Percentiles rank a stretch among this genome's conserved stretches.
Conservation (phyloP, 2,888 invertebrate species). For the Elegia similella region DNA sequence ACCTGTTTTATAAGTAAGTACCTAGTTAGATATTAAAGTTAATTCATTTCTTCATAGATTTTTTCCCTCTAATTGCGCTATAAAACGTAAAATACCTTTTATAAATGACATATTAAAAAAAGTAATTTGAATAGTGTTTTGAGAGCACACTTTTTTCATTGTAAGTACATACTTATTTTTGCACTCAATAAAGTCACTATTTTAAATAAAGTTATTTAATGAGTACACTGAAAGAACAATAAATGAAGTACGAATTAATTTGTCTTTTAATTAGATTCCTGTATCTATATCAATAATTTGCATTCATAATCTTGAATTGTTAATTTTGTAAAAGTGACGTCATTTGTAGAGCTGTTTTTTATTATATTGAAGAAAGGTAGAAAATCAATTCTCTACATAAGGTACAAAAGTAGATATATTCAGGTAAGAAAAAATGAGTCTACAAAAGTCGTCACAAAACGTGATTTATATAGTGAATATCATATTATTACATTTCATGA, state of each 20-base stretch:
- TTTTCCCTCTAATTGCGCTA: constrained; percentile 1
- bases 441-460: too few relatives aligned
- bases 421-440: too few relatives aligned
- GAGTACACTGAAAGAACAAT: constrained; percentile 71
- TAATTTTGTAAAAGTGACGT: too few relatives aligned
- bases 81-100: constrained; percentile 20
- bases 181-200: constrained; percentile 77
- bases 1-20: background rate
- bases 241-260: constrained; percentile 56
- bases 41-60: background rate
- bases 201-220: constrained; percentile 71
- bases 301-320: too few relatives aligned
- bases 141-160: constrained; percentile 69
- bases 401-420: too few relatives aligned
- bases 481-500: too few relatives aligned
- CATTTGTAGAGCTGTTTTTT: too few relatives aligned
- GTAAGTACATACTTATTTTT: constrained; percentile 73
- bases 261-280: constrained; percentile 44
- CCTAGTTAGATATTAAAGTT: background rate
- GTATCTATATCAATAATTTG: too few relatives aligned
- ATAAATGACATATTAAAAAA: constrained; percentile 29
- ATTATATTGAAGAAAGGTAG: too few relatives aligned
- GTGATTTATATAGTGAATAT: too few relatives aligned
- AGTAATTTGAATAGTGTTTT: constrained; percentile 53
- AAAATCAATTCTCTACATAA: too few relatives aligned